These are phyloP conservation scores for Ornithoptera alexandrae DNA, from an alignment of 2,888 invertebrate species.

Conservation along the genomic window DNA sequence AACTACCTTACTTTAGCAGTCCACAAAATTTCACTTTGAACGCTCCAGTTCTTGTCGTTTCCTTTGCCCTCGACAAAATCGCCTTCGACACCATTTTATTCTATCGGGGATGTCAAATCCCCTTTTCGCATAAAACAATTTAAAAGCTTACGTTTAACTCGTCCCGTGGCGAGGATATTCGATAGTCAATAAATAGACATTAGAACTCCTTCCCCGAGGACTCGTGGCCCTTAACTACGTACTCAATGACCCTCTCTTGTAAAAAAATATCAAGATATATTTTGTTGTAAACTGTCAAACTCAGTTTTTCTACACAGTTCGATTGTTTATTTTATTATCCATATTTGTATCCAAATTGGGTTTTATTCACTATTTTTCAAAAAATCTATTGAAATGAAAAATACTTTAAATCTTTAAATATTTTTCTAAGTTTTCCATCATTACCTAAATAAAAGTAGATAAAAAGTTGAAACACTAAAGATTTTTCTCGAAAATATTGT, in stretches of 20 bases:
- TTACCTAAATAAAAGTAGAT: too few relatives aligned
- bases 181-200: conserved; percentile 4
- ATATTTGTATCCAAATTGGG: too few relatives aligned
- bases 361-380: too few relatives aligned
- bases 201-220: not conserved
- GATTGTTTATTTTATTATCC: not conserved
- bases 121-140: not conserved
- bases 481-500: too few relatives aligned
- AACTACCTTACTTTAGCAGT: too few relatives aligned
- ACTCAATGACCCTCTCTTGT: not conserved
- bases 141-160: not conserved
- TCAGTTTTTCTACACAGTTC: not conserved
- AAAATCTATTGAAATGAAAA: too few relatives aligned
- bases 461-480: too few relatives aligned
- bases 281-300: not conserved
- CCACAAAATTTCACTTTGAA: not conserved
- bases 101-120: not conserved
- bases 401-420: too few relatives aligned
- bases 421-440: too few relatives aligned
- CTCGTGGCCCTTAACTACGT: not conserved
- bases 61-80: not conserved
- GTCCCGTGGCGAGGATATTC: not conserved
- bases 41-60: not conserved
- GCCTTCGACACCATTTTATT: not conserved
- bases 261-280: too few relatives aligned